A percentile compares a stretch with the other conserved stretches of the same genome.
These are phyloP conservation scores for Tinamus major DNA, from an alignment of 2,797 vertebrate species.

Conservation along the genomic window DNA sequence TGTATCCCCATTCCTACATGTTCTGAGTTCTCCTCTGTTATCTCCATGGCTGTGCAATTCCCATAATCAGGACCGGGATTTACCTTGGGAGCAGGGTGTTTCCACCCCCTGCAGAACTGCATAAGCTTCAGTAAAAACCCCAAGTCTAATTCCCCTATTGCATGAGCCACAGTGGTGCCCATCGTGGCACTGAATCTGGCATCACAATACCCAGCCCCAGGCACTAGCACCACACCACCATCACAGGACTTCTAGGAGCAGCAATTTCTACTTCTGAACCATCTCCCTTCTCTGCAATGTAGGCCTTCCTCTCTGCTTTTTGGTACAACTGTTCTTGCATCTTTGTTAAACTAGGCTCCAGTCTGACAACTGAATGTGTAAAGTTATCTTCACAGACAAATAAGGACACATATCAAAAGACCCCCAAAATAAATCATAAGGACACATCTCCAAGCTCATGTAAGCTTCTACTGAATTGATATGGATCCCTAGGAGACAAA, in stretches of 20 bases:
- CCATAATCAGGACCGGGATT: not conserved
- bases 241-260: not conserved
- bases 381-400: not conserved
- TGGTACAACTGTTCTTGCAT: not conserved
- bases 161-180: not conserved
- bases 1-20: not conserved
- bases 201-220: no score
- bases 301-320: not conserved
- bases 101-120: not conserved
- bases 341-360: not conserved
- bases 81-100: not conserved
- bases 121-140: not conserved
- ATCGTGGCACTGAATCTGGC: not conserved
- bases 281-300: not conserved
- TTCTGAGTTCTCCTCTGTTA: rapidly evolving
- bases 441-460: not conserved
- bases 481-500: not conserved
- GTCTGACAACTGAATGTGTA: not conserved
- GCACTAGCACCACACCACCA: not conserved
- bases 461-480: not conserved
- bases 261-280: not conserved
- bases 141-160: not conserved
- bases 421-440: not conserved
- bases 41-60: not conserved
- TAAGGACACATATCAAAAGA: not conserved